A percentile compares a stretch with the other conserved stretches of the same genome.
Evolutionary conservation across 2,888 invertebrate genomes (phyloP).

Genomic region (Trichopoda pennipes): DNA sequence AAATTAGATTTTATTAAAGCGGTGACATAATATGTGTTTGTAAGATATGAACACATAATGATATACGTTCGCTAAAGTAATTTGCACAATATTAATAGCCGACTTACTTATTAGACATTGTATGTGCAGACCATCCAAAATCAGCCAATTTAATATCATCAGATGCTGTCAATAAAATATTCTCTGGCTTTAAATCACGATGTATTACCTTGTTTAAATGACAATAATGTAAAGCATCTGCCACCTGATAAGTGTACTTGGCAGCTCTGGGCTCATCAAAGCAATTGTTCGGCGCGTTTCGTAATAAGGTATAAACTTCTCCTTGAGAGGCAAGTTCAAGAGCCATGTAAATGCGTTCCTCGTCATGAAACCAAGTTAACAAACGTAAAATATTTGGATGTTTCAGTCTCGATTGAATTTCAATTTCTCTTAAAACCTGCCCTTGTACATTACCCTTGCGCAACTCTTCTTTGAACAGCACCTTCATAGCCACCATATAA

Average conservation of each 20-base stretch:
- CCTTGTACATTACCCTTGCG: slow-evolving; percentile 88
- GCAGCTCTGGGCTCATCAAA: slow-evolving; percentile 87
- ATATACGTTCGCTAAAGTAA: background rate
- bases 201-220: slow-evolving; percentile 94
- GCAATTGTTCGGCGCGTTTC: slow-evolving; percentile 84
- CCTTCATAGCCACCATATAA: slow-evolving; percentile 89
- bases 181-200: slow-evolving; percentile 95
- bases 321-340: slow-evolving; percentile 93
- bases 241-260: slow-evolving; percentile 93
- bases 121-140: slow-evolving; percentile 98
- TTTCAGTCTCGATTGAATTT: slow-evolving; percentile 91
- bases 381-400: slow-evolving; percentile 93
- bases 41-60: no score
- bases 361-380: slow-evolving; percentile 94
- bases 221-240: slow-evolving; percentile 93
- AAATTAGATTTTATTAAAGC: no score
- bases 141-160: slow-evolving; percentile 94
- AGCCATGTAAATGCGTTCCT: slow-evolving; percentile 91
- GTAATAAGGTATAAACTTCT: slow-evolving; percentile 91
- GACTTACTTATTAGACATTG: slow-evolving; percentile 87
- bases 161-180: slow-evolving; percentile 88
- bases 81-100: background rate
- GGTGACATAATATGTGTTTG: no score
- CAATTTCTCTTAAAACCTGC: slow-evolving; percentile 94
- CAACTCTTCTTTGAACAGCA: slow-evolving; percentile 91